A percentile compares a stretch with the other conserved stretches of the same genome.
Conservation (phyloP, 1,140 invertebrate genomes). For the Eriocheir sinensis region DNA sequence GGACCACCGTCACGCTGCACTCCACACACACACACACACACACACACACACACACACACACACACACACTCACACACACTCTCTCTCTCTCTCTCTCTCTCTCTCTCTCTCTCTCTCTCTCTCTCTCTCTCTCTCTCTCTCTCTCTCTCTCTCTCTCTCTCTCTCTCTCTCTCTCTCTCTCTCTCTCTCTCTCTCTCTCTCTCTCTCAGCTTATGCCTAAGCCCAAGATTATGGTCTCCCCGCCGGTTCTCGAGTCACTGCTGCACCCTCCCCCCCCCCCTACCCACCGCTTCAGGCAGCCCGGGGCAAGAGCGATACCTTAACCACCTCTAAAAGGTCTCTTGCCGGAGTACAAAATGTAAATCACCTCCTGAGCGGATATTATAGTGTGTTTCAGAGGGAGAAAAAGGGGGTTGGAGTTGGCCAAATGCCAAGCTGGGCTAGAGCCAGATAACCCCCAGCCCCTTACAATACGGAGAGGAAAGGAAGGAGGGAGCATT, state of each 20-base stretch:
- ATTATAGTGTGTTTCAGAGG: not conserved
- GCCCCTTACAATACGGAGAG: not conserved
- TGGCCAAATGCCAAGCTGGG: conserved; percentile 18
- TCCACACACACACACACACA: not conserved
- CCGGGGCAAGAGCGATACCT: not conserved
- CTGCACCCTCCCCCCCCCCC: not conserved
- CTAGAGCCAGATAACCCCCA: conserved; percentile 8
- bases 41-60: not conserved
- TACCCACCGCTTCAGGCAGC: not conserved
- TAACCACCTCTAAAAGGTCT: not conserved
- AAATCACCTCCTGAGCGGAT: not conserved
- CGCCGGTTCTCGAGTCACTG: no score
- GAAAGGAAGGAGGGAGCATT: not conserved
- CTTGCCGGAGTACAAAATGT: not conserved
- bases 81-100: no score
- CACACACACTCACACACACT: not conserved
- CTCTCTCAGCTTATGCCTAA: no score
- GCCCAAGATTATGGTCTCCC: not conserved
- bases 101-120: no score
- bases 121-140: no score
- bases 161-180: no score
- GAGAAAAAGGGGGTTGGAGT: not conserved
- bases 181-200: no score
- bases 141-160: no score
- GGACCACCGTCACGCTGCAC: not conserved